phyloP scores from a whole-genome alignment of 2,888 invertebrate species.

The Adelognathus sp. region DNA sequence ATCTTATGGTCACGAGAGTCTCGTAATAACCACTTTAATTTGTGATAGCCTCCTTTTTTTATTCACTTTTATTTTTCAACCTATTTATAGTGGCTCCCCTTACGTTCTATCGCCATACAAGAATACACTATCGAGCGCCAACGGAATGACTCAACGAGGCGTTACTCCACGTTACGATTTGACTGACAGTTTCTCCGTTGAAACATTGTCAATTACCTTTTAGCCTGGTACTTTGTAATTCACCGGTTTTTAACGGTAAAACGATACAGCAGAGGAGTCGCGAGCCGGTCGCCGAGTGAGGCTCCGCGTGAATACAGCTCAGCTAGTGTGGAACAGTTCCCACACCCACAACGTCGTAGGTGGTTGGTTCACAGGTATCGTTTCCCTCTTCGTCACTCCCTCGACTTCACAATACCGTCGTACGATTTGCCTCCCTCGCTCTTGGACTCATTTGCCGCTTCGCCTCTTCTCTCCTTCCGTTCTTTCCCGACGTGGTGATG shows the following conservation, averaged over 20 bases:
- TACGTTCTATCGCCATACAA: background rate
- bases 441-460: background rate
- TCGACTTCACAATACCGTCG: background rate
- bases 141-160: conserved; percentile 22
- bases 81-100: background rate
- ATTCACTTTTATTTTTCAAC: background rate
- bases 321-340: conserved; percentile 60
- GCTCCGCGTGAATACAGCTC: conserved; percentile 25
- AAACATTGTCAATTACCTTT: conserved; percentile 7
- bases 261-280: conserved; percentile 40
- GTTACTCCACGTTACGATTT: background rate
- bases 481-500: background rate
- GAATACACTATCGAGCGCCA: background rate
- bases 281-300: background rate
- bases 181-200: background rate
- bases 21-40: background rate
- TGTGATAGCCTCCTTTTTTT: background rate
- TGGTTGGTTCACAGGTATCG: conserved; percentile 44
- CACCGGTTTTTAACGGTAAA: conserved; percentile 39
- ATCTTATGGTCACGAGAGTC: background rate
- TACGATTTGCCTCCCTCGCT: background rate
- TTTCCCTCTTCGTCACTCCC: background rate
- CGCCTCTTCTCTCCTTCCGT: background rate
- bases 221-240: conserved; percentile 22
- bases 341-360: conserved; percentile 65